phyloP scores from a whole-genome alignment of 2,797 vertebrate genomes.

The Ispidina picta region DNA sequence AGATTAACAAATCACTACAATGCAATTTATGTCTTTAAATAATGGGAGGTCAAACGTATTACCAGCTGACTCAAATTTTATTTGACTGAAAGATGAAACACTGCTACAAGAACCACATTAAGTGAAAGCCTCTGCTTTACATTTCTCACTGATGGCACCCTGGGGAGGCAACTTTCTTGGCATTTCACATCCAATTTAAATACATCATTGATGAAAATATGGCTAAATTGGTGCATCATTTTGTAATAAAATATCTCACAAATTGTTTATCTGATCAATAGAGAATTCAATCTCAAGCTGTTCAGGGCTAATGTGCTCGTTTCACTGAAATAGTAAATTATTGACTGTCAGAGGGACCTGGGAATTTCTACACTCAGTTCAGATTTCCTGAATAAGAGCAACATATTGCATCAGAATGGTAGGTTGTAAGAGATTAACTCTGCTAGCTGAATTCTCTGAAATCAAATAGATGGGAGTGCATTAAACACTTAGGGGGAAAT shows the following conservation, averaged over 20 bases:
- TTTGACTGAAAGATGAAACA: slow-evolving; percentile 73
- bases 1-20: slow-evolving; percentile 68
- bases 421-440: slow-evolving; percentile 19
- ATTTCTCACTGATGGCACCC: slow-evolving; percentile 76
- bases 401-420: slow-evolving; percentile 9
- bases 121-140: slow-evolving; percentile 69
- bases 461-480: slow-evolving; percentile 12
- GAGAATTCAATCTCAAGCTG: slow-evolving; percentile 84
- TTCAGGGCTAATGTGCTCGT: slow-evolving; percentile 84
- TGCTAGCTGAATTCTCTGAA: slow-evolving; percentile 25
- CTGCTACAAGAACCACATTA: slow-evolving; percentile 54
- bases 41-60: slow-evolving; percentile 72
- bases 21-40: slow-evolving; percentile 61
- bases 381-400: slow-evolving; percentile 68
- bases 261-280: slow-evolving; percentile 91
- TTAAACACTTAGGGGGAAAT: neutral
- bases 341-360: slow-evolving; percentile 75
- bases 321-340: slow-evolving; percentile 82
- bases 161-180: slow-evolving; percentile 75
- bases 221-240: slow-evolving; percentile 73
- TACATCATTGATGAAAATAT: slow-evolving; percentile 75
- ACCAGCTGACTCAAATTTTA: slow-evolving; percentile 77
- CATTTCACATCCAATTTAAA: slow-evolving; percentile 78
- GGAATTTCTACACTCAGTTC: slow-evolving; percentile 64
- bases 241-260: slow-evolving; percentile 89